Conservation (phyloP, 1,140 invertebrate species). For the Harlomillsia oculata region DNA sequence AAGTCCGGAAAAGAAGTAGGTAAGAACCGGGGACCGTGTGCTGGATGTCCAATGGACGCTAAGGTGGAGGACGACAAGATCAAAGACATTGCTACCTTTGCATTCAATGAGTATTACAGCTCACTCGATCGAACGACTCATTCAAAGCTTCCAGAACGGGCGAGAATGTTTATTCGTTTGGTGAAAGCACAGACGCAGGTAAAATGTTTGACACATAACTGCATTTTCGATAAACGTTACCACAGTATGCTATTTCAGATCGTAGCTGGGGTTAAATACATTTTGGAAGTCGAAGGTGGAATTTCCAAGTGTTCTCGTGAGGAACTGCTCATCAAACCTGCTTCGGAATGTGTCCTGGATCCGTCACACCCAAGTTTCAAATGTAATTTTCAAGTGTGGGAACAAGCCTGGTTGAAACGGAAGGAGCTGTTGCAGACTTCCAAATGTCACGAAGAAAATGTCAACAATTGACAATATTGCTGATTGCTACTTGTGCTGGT, state of each 20-base stretch:
- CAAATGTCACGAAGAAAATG: conserved; percentile 13
- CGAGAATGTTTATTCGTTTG: conserved; percentile 27
- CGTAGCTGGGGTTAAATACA: conserved; percentile 31
- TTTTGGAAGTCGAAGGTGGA: conserved; percentile 25
- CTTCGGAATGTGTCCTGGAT: conserved; percentile 20
- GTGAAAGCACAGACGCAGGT: conserved; percentile 34
- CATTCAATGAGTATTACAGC: conserved; percentile 26
- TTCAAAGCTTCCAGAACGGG: conserved; percentile 11
- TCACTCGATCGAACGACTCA: neutral
- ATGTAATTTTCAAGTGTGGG: conserved; percentile 29
- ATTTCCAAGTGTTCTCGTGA: conserved; percentile 19
- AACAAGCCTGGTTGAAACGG: conserved; percentile 24
- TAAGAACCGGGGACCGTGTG: conserved; percentile 23
- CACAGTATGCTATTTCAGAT: too few species aligned
- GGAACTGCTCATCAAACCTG: neutral
- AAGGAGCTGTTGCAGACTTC: conserved; percentile 16
- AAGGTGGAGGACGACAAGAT: conserved; percentile 31
- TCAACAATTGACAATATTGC: too few species aligned
- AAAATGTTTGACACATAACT: too few species aligned
- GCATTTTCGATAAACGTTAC: too few species aligned
- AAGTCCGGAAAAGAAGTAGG: too few species aligned
- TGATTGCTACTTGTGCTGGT: too few species aligned
- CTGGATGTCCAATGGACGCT: conserved; percentile 30
- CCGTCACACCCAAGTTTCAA: conserved; percentile 4
- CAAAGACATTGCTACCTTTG: conserved; percentile 33